Percentiles rank a stretch among this genome's conserved stretches.
phyloP scores from a whole-genome alignment of 2,113 vertebrate genomes.

The Emydocephalus ijimae region DNA sequence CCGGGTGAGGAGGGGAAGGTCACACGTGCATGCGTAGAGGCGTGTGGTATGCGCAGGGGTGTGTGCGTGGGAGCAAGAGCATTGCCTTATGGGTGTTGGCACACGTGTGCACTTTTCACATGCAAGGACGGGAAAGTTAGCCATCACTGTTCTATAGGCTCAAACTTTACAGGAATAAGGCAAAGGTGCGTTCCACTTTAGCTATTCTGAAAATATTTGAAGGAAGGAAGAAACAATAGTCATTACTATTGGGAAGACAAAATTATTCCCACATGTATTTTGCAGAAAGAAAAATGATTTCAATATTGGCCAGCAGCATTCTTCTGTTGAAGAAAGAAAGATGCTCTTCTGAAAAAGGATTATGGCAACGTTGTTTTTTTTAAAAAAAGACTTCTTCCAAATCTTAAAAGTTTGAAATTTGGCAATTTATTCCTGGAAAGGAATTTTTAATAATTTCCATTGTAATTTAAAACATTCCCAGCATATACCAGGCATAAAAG shows the following conservation, averaged over 20 bases:
- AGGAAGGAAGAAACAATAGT: background rate
- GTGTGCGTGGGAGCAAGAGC: too few relatives aligned
- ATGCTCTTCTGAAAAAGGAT: background rate
- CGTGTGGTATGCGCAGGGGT: too few relatives aligned
- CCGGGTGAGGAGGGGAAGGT: too few relatives aligned
- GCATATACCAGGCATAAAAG: background rate
- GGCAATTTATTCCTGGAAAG: background rate
- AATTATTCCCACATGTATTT: background rate
- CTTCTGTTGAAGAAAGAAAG: background rate
- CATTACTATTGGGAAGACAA: background rate
- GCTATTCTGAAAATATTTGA: conserved; percentile 11
- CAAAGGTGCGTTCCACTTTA: background rate
- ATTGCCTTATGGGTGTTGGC: too few relatives aligned
- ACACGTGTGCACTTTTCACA: too few relatives aligned
- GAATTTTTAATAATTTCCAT: background rate
- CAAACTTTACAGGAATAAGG: background rate
- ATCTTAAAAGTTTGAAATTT: background rate
- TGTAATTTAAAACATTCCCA: background rate
- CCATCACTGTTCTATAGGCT: background rate
- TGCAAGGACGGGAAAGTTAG: too few relatives aligned
- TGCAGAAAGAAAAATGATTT: background rate
- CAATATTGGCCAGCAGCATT: background rate
- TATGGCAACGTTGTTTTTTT: background rate
- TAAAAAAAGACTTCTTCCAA: background rate
- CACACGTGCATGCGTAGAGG: too few relatives aligned